These are phyloP conservation scores for Poecilobothrus nobilitatus DNA, from an alignment of 2,888 invertebrate species.

Conservation along the genomic window DNA sequence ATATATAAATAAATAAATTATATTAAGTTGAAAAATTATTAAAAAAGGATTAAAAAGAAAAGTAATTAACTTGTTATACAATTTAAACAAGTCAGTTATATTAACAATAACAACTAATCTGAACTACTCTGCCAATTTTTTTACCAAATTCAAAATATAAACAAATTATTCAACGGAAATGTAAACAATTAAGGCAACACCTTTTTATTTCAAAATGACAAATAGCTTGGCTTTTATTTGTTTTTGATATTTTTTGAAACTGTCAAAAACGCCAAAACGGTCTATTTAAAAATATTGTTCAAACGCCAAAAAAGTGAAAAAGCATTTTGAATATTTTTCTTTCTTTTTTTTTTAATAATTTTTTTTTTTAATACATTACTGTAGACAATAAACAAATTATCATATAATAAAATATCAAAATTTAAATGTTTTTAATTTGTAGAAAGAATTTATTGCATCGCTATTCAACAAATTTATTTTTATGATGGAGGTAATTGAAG, in stretches of 20 bases:
- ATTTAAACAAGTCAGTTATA: too few species aligned
- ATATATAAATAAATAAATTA: too few species aligned
- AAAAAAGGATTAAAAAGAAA: too few species aligned
- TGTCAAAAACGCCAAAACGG: slow-evolving; percentile 1
- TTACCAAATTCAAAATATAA: too few species aligned
- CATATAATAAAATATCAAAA: not conserved
- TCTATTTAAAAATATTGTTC: slow-evolving; percentile 6
- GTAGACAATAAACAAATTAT: not conserved
- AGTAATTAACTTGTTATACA: too few species aligned
- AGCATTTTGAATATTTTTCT: not conserved
- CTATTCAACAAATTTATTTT: not conserved
- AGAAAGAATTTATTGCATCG: not conserved
- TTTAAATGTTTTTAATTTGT: slow-evolving; percentile 5
- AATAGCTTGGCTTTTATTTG: not conserved
- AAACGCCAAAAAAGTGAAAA: slow-evolving; percentile 6
- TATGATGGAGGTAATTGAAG: slow-evolving; percentile 6
- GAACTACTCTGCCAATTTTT: too few species aligned
- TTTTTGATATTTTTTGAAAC: not conserved
- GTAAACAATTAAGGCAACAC: too few species aligned
- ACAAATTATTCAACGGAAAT: too few species aligned
- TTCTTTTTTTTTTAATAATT: not conserved
- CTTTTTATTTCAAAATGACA: not conserved
- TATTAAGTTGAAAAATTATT: too few species aligned
- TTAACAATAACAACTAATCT: too few species aligned
- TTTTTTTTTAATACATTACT: not conserved